These are phyloP conservation scores for Tipula lateralis DNA, from an alignment of 2,888 invertebrate genomes.

Conservation along the genomic window DNA sequence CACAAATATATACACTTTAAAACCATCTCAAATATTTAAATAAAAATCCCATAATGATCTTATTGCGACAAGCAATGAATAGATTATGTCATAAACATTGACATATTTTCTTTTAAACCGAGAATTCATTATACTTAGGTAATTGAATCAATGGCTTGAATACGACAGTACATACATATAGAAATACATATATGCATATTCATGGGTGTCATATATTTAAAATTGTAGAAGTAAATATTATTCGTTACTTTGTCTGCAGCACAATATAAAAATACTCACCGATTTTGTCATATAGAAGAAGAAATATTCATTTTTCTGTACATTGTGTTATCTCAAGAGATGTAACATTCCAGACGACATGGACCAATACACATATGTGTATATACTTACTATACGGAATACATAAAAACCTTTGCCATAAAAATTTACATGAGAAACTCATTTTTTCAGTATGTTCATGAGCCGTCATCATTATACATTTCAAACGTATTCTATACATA, in stretches of 20 bases:
- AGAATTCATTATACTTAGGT: neutral
- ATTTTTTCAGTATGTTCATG: neutral
- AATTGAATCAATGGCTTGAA: neutral
- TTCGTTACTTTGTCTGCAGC: neutral
- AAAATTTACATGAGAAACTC: neutral
- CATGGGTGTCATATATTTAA: neutral
- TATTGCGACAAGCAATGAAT: neutral
- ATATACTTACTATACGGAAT: neutral
- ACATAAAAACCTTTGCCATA: neutral
- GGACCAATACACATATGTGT: no score
- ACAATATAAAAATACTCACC: neutral
- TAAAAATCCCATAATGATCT: neutral
- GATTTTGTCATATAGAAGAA: neutral
- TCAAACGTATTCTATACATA: neutral
- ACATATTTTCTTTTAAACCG: neutral
- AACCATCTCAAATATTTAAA: neutral
- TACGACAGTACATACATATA: neutral
- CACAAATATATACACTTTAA: neutral
- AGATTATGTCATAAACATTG: neutral
- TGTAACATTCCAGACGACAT: neutral
- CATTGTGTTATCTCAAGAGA: neutral
- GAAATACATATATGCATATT: neutral
- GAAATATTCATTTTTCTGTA: neutral
- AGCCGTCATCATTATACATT: neutral
- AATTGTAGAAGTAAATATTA: neutral